These are phyloP conservation scores for Invenusta paracnida DNA, from an alignment of 2,888 invertebrate species.

Conservation along the genomic window DNA sequence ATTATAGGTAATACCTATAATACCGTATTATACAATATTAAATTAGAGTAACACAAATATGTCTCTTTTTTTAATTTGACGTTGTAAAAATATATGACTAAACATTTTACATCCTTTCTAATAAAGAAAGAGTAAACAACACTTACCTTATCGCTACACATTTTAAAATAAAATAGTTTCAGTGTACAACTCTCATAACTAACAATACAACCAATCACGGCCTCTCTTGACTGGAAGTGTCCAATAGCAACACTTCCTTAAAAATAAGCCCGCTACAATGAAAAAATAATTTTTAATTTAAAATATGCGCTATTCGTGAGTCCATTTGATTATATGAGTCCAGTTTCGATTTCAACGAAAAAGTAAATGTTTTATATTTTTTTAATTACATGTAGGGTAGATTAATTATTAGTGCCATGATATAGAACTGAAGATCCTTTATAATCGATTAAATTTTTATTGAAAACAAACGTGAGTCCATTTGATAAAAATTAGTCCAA, in stretches of 20 bases:
- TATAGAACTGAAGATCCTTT: not conserved
- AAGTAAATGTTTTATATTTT: not conserved
- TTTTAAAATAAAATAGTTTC: not conserved
- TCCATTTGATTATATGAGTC: not conserved
- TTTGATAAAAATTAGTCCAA: not conserved
- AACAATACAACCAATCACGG: not conserved
- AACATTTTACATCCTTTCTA: too few relatives aligned
- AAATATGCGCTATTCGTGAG: not conserved
- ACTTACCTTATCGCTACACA: not conserved
- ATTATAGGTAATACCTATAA: too few relatives aligned
- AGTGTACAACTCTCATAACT: not conserved
- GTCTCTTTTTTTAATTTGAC: not conserved
- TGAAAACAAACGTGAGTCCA: not conserved
- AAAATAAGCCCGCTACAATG: not conserved
- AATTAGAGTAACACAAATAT: not conserved
- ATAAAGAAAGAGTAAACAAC: not conserved
- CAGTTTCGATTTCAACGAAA: not conserved
- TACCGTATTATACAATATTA: too few relatives aligned
- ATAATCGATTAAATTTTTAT: not conserved
- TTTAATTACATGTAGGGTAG: not conserved
- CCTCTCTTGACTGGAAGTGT: not conserved
- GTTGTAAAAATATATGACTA: not conserved
- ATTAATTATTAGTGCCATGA: not conserved
- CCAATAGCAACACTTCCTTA: not conserved
- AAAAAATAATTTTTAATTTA: not conserved